Evolutionary conservation across 2,888 invertebrate genomes (phyloP), one percentile per base, ranked within the genome.

Genomic region (Strigamia maritima): DNA sequence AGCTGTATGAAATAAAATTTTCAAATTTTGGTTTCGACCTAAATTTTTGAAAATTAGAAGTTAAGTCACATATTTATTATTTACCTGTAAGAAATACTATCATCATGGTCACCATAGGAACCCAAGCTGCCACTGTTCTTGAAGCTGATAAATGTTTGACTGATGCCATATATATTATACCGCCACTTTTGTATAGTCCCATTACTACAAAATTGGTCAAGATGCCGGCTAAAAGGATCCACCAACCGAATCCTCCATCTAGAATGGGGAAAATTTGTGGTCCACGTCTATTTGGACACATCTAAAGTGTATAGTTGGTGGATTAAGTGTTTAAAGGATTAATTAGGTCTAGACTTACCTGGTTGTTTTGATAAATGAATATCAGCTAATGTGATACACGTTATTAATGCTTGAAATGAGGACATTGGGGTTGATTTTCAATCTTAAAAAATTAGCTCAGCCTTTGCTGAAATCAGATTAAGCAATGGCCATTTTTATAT

Each of bases 121-220:
- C 22, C 76, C 76, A 76, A 19, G 76, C 38, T 3, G 76, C 76
- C 3, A 40, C 38, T 1, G 40, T 12, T 16, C 76, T 12, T 14
- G 76, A 40, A 14, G 76, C 44, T 16, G 31, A 38, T n/a, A 38
- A 44, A 10, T 35, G 7, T 40, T 76, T 24, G 38, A 76, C 19
- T 2, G 76, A 31, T 19, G 38, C 38, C 26, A 76, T 40, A 22
- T 76, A 76, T 8, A 76, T 40, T 12, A 76, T 76, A 7, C 76
- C 76, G 14, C 76, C 76, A 24, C 76, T 76, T 40, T 38, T 38
- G n/a, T 40, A 40, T 1, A 76, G 38, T 0, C 76, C 76, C 76
- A 76, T 76, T 12, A 19, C 12, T 14, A 76, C n/a, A 22, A 76
- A 76, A 10, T 76, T 76, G 22, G 3, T 40, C 4, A 76, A 7